These are phyloP conservation scores for Manis javanica DNA, from an alignment of 2,797 vertebrate species.

Conservation along the genomic window DNA sequence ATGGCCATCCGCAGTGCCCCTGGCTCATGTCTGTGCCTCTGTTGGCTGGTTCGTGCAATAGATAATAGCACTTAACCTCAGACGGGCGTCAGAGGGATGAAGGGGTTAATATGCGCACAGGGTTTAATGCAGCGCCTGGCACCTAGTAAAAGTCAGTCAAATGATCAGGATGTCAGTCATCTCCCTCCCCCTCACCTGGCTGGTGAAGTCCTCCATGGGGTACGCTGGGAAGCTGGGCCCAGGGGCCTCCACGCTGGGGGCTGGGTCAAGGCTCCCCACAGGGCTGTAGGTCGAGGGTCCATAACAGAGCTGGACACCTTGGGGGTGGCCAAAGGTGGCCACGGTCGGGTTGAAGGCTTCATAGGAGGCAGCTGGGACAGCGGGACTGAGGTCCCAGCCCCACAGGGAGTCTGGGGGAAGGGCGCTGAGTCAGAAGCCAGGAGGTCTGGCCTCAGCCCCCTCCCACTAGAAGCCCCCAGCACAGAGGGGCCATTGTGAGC, in stretches of 20 bases:
- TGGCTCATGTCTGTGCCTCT: background rate
- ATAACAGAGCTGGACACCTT: conserved; percentile 80
- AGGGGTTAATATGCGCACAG: rapidly evolving
- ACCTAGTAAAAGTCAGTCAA: background rate
- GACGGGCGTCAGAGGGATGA: background rate
- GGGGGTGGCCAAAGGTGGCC: conserved; percentile 70
- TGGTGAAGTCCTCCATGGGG: conserved; percentile 71
- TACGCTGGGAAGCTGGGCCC: conserved; percentile 51
- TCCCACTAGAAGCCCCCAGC: background rate
- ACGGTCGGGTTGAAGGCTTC: conserved; percentile 74
- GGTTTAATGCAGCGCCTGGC: background rate
- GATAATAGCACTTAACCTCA: rapidly evolving
- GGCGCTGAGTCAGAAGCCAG: background rate
- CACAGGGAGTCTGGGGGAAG: conserved; percentile 75
- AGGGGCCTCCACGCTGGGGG: conserved; percentile 67
- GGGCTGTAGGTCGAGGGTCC: conserved; percentile 66
- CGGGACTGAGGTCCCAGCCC: conserved; percentile 72
- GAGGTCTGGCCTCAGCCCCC: background rate
- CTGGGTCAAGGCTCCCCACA: conserved; percentile 17
- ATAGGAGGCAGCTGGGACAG: conserved; percentile 31
- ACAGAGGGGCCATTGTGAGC: conserved; percentile 71
- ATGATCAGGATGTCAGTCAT: rapidly evolving
- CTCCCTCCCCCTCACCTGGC: conserved; percentile 78
- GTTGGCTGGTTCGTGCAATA: rapidly evolving
- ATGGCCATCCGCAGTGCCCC: background rate